Evolutionary conservation across 2,113 vertebrate genomes (phyloP), one percentile per base, ranked within the genome.

Genomic region (Lutjanus erythropterus): DNA sequence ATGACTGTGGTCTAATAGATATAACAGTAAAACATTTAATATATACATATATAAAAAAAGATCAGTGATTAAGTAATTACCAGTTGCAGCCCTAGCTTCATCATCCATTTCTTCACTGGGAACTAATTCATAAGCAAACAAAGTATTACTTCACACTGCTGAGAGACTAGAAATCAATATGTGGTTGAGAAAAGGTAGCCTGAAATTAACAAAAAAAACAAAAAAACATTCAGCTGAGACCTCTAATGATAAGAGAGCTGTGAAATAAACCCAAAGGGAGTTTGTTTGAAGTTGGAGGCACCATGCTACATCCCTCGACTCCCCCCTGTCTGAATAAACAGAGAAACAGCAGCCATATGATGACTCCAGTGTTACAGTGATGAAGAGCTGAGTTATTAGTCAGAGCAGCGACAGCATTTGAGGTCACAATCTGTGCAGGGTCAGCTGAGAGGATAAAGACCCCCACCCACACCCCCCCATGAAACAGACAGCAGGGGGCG

Each of bases 391-490:
- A 25, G 64, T 37, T 81, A 44, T 62, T 70, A 76, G 44, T 69
- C 46, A 39, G 62, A 83, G 56, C 37, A 41, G 66, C 39, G 7
- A 21, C 75, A 82, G 29, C 61, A 12, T 56, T 55, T 52, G 35
- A 85, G 83, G 84, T 80, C 83, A 81, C 81, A 79, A 77, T 85
- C 78, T 82, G 86, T 61, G 67, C 50, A 0, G 65, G 82, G 84
- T 85, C 84, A 72, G 46, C 35, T 49, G 47, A 49, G 71, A 60
- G 70, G 71, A 81, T 73, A 64, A 81, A 81, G 62, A 53, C 27
- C 15, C 1, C 11, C 27, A 35, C 56, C 8, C 35, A 29, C 1
- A 10, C 16, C 44, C 15, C n/a, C 33, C 18, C 6, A 33, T 35
- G 12, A 33, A 62, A 61, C 71, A 59, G 5, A 73, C 77, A 86